A percentile compares a stretch with the other conserved stretches of the same genome.
phyloP scores from a whole-genome alignment of 2,888 invertebrate genomes.

The Empis stercorea region DNA sequence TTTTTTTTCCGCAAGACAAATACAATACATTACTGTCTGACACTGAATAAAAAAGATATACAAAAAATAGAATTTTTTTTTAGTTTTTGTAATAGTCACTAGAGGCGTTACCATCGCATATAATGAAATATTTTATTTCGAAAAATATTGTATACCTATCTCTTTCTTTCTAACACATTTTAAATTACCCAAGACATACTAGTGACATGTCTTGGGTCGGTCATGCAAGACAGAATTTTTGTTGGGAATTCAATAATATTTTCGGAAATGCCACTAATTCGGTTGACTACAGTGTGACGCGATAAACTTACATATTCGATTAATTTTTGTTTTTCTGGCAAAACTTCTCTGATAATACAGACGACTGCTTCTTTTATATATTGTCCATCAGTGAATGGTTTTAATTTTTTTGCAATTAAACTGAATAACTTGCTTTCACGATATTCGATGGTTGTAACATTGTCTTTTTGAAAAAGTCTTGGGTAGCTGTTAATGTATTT shows the following conservation, averaged over 20 bases:
- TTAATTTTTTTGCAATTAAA: conserved; percentile 4
- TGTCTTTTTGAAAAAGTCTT: neutral
- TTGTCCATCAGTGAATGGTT: neutral
- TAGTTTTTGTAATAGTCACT: no score
- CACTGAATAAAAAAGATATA: no score
- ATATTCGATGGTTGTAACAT: neutral
- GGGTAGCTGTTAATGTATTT: neutral
- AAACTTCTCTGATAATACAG: neutral
- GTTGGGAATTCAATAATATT: neutral
- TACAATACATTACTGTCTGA: no score
- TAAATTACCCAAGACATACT: no score
- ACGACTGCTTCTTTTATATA: neutral
- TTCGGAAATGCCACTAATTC: neutral
- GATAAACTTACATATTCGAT: neutral
- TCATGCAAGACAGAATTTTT: no score
- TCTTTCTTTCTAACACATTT: no score
- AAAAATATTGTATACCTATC: no score
- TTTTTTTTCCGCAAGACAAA: no score
- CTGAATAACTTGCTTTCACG: neutral
- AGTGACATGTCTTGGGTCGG: no score
- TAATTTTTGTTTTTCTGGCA: neutral
- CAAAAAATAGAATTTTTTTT: no score
- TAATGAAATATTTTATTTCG: no score
- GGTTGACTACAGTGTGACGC: neutral
- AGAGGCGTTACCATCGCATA: no score